A percentile compares a stretch with the other conserved stretches of the same genome.
These are phyloP conservation scores for Choristoneura rosaceana DNA, from an alignment of 2,888 invertebrate genomes.

Conservation along the genomic window DNA sequence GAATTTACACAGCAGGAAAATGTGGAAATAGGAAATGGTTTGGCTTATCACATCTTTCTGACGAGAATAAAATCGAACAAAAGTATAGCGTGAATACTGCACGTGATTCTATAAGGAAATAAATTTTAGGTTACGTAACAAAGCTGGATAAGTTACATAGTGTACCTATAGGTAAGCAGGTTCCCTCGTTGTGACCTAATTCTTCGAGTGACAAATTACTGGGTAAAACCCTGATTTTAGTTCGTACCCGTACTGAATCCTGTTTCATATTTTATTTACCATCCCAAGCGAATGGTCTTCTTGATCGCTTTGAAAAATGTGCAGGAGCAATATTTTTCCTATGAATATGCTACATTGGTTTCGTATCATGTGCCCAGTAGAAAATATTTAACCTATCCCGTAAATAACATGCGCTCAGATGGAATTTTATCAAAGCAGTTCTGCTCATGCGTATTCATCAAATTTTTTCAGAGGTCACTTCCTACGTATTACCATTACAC, in stretches of 20 bases:
- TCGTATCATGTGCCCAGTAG: conserved; percentile 23
- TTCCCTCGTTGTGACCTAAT: neutral
- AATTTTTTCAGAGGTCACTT: conserved; percentile 49
- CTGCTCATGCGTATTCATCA: conserved; percentile 52
- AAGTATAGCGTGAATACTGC: conserved; percentile 6
- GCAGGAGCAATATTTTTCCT: conserved; percentile 22
- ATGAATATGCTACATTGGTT: conserved; percentile 20
- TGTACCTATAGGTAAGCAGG: neutral
- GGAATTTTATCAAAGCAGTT: conserved; percentile 72
- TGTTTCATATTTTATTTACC: neutral
- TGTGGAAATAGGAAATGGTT: conserved; percentile 58
- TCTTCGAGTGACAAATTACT: neutral
- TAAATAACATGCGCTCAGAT: conserved; percentile 53
- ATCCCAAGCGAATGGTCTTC: neutral
- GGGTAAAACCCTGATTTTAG: neutral
- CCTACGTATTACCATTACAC: conserved; percentile 1
- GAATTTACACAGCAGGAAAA: conserved; percentile 70
- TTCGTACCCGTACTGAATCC: neutral
- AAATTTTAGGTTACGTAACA: too few relatives aligned
- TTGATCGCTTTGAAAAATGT: conserved; percentile 15
- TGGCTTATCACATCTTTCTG: conserved; percentile 50
- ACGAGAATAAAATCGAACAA: conserved; percentile 18
- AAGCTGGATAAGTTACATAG: too few relatives aligned
- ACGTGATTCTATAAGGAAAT: neutral
- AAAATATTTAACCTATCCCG: conserved; percentile 57